A percentile compares a stretch with the other conserved stretches of the same genome.
phyloP scores from a whole-genome alignment of 1,140 invertebrate genomes.

The Aporrectodea caliginosa region DNA sequence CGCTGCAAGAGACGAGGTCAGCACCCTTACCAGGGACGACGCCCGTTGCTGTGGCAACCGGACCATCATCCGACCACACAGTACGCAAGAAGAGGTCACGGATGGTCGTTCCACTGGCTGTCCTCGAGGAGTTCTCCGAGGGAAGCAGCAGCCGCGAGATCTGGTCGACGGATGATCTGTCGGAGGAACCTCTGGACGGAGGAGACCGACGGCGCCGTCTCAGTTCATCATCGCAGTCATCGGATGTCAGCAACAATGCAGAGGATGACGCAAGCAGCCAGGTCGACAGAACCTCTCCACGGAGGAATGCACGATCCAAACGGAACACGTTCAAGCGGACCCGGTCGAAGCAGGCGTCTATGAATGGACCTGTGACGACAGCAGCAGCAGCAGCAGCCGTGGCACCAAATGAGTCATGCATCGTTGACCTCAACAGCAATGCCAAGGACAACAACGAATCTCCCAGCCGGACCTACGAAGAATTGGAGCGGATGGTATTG shows the following conservation, averaged over 20 bases:
- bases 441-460: background rate
- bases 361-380: background rate
- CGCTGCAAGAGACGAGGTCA: background rate
- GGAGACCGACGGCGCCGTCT: background rate
- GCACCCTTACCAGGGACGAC: background rate
- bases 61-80: too few relatives aligned
- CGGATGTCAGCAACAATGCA: background rate
- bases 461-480: slow-evolving; percentile 13
- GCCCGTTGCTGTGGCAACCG: background rate
- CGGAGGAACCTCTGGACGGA: background rate
- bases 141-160: background rate
- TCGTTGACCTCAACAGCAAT: background rate
- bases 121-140: slow-evolving; percentile 18
- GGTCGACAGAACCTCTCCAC: background rate
- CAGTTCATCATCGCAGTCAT: background rate
- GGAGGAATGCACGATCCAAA: background rate
- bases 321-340: background rate
- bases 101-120: slow-evolving; percentile 16
- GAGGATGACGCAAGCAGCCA: background rate
- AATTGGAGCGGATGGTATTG: slow-evolving; percentile 8
- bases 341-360: background rate
- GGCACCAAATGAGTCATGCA: too few relatives aligned
- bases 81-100: slow-evolving; percentile 1
- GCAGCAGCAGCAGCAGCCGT: background rate
- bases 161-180: slow-evolving; percentile 22